phyloP scores from a whole-genome alignment of 2,888 invertebrate genomes.

The Chrysolina americana region DNA sequence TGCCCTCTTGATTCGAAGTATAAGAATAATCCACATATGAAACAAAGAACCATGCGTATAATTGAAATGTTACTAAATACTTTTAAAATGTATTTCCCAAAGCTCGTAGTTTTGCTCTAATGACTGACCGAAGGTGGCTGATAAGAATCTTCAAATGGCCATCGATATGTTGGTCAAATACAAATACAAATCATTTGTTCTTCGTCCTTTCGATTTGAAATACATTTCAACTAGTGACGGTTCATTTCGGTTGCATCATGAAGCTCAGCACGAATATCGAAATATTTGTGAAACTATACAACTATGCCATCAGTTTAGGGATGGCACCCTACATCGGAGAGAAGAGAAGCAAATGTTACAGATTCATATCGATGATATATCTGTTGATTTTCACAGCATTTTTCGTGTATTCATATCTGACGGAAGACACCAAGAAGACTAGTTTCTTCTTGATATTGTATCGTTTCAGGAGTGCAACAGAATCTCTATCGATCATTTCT shows the following conservation, averaged over 20 bases:
- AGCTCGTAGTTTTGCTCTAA: no score
- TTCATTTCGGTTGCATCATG: neutral
- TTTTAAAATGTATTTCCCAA: no score
- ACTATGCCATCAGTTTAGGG: neutral
- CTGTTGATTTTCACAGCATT: neutral
- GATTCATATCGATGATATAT: neutral
- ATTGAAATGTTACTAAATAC: no score
- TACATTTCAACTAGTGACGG: neutral
- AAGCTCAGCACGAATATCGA: neutral
- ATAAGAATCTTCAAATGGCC: no score
- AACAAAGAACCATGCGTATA: no score
- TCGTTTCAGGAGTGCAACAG: neutral
- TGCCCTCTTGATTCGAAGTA: no score
- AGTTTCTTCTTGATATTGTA: neutral
- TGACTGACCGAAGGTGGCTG: no score
- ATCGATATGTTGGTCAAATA: no score
- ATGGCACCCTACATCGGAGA: neutral
- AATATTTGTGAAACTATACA: neutral
- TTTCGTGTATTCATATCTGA: constrained; percentile 6
- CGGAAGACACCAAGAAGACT: neutral
- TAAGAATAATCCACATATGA: no score
- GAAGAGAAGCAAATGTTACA: neutral
- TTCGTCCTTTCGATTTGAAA: neutral
- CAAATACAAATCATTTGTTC: no score
- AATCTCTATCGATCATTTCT: neutral